Evolutionary conservation across 92 coral and sea anemone genomes (phyloP).

Genomic region (Paragorgia papillata): DNA sequence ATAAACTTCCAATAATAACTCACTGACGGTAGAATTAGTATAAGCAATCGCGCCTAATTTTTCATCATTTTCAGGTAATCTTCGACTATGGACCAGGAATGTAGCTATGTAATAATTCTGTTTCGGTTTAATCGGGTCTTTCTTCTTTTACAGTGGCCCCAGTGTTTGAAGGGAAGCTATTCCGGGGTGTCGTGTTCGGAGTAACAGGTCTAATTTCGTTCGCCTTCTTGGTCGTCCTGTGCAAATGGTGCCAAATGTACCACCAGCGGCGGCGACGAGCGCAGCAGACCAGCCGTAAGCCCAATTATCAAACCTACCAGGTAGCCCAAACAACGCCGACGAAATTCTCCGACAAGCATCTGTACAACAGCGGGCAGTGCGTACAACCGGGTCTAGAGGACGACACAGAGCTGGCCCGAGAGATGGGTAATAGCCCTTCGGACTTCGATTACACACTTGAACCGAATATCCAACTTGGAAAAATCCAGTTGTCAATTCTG

Average conservation of each 20-base stretch:
- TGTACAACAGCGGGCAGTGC: constrained; percentile 72
- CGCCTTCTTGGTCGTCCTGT: constrained; percentile 77
- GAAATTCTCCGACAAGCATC: constrained; percentile 73
- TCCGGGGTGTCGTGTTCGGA: constrained; percentile 75
- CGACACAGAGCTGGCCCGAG: constrained; percentile 66
- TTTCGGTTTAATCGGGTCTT: background rate
- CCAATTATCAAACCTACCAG: constrained; percentile 70
- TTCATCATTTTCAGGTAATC: no score
- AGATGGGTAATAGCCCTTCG: constrained; percentile 37
- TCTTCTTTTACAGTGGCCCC: constrained; percentile 17
- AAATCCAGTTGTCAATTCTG: constrained; percentile 77
- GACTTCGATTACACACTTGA: constrained; percentile 69
- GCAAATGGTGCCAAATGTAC: constrained; percentile 98
- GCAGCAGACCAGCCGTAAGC: constrained; percentile 46
- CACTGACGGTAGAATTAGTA: no score
- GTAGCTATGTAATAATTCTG: no score
- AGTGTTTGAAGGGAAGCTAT: background rate
- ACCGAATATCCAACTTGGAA: constrained; percentile 84
- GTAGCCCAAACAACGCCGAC: constrained; percentile 50
- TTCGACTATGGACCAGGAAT: no score
- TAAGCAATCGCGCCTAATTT: no score
- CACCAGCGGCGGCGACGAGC: constrained; percentile 69
- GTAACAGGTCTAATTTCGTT: constrained; percentile 79
- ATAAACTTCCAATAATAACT: no score
- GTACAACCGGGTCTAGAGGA: constrained; percentile 73